These are phyloP conservation scores for Delphinus delphis DNA, from an alignment of 2,113 vertebrate genomes.

Conservation along the genomic window DNA sequence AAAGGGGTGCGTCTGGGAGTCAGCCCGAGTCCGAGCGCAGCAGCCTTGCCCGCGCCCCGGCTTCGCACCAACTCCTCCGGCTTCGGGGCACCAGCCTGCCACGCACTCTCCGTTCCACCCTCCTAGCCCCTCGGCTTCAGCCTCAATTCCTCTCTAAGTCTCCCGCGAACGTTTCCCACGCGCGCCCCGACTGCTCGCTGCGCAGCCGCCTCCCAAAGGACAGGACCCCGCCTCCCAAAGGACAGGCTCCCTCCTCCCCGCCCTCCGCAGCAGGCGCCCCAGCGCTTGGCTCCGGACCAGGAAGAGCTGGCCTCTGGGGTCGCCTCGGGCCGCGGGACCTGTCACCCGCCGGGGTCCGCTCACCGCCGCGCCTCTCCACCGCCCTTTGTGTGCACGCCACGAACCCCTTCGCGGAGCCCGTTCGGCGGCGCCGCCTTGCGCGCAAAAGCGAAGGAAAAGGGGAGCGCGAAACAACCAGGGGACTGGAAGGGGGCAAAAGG, in stretches of 20 bases:
- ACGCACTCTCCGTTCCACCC: neutral
- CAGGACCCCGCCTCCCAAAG: neutral
- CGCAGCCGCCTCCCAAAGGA: neutral
- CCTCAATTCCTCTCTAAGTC: neutral
- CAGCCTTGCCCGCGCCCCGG: neutral
- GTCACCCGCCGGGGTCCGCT: neutral
- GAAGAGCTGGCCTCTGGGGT: neutral
- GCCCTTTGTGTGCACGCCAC: slow-evolving; percentile 31
- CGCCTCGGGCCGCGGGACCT: neutral
- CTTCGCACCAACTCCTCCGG: neutral
- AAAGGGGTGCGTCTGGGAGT: neutral
- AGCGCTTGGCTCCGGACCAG: neutral
- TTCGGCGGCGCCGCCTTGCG: neutral
- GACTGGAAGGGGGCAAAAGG: neutral
- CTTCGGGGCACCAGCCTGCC: neutral
- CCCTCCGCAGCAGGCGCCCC: neutral
- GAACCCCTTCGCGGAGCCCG: neutral
- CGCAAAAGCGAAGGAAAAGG: neutral
- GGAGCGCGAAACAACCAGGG: neutral
- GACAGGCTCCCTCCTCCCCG: neutral
- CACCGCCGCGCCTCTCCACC: neutral
- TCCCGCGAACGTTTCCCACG: neutral
- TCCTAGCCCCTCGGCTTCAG: neutral
- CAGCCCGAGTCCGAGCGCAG: neutral
- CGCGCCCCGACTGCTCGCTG: neutral